Base-by-base conservation (phyloP, 2,797 vertebrate species). In the Steatocranus sp. region DNA sequence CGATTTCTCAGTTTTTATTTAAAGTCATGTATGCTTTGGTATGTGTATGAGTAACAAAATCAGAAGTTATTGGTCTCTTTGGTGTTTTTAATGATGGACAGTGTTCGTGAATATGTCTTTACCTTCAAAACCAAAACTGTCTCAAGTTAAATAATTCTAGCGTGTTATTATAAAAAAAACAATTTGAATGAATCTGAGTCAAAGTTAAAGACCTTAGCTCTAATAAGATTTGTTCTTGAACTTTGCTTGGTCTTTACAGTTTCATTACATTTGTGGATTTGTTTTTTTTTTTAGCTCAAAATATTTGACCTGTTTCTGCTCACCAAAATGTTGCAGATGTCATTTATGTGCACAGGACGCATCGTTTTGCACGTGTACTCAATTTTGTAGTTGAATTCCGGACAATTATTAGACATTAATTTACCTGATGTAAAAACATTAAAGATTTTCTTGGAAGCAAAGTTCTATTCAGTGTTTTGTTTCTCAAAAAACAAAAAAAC, bases 1-100 rank as follows among this genome's bases (percentile, higher is more conserved):
- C 66, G 76, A 66, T 79, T 83, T 79, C 53, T 82, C 46, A 11
- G 3, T 61, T 80, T 86, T 86, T 79, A 76, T 85, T 87, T 83
- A 78, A 83, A 81, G 25, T 17, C 18, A 12, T 11, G 48, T 17
- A 50, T 70, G 56, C 48, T 54, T 20, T 20, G 11, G 6, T 20
- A 25, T 73, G 11, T 68, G 25, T 53, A 14, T 36, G 77, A 50
- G 25, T 54, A 25, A 12, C 51, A 32, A 17, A 43, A 61, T 61
- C 73, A n/a, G 30, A 11, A 36, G 17, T 30, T 30, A 3, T n/a
- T 73, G 25, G 66, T 46, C 3, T 48, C 15, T 48, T 48, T 30
- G 66, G 66, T 30, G 15, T 51, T 53, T 76, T 76, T 18, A 18
- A 51, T 43, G 0, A 81, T 74, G 15, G 6, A 20, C 11, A 6